phyloP scores from a whole-genome alignment of 2,888 invertebrate genomes.

The Chloroclystis v-ata region DNA sequence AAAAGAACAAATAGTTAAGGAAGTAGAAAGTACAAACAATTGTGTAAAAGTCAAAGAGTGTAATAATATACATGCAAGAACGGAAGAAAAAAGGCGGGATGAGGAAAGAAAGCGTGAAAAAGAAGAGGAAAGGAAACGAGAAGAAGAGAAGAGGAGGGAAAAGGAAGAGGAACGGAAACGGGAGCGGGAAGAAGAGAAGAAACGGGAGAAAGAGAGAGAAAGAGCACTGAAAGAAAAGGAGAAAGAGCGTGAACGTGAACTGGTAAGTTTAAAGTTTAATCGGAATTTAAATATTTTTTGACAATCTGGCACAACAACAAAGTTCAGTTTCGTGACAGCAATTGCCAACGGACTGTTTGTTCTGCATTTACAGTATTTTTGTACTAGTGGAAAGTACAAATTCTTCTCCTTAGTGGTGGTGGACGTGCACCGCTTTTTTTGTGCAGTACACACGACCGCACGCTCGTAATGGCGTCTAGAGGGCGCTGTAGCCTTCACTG shows the following conservation, averaged over 20 bases:
- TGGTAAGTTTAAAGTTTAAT: conserved; percentile 28
- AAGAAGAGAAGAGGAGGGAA: conserved; percentile 36
- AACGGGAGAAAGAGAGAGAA: conserved; percentile 38
- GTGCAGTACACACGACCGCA: too few species aligned
- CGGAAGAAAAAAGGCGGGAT: conserved; percentile 42
- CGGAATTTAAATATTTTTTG: too few species aligned
- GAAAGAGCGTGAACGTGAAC: conserved; percentile 56
- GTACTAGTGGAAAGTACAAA: too few species aligned
- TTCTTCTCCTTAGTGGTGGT: too few species aligned
- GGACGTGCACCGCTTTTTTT: too few species aligned
- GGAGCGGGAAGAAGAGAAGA: conserved; percentile 41
- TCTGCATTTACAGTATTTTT: too few species aligned
- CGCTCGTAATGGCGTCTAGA: too few species aligned
- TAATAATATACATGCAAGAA: conserved; percentile 52
- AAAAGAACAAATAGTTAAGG: conserved; percentile 69
- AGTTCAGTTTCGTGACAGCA: neutral
- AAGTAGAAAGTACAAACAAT: conserved; percentile 71
- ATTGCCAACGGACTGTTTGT: too few species aligned
- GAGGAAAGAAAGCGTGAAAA: conserved; percentile 20
- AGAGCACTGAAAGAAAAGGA: conserved; percentile 43
- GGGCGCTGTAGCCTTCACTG: too few species aligned
- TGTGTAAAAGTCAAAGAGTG: conserved; percentile 70
- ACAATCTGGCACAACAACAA: neutral
- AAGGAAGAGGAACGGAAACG: conserved; percentile 58
- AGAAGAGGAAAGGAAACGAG: conserved; percentile 53